phyloP scores from a whole-genome alignment of 2,888 invertebrate species.

The Aphodius sticticus region DNA sequence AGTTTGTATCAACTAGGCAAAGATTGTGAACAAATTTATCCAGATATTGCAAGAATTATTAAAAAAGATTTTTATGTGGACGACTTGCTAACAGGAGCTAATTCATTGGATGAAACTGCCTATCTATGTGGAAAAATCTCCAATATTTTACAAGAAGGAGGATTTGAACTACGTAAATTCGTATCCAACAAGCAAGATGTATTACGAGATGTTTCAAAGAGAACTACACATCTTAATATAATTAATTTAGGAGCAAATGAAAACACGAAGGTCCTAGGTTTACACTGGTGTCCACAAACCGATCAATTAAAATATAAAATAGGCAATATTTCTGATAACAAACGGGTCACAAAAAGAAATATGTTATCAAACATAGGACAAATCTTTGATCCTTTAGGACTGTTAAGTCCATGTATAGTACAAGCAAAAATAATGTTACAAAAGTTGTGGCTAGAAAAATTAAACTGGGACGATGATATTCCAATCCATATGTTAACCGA shows the following conservation, averaged over 20 bases:
- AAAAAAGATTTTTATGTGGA: constrained; percentile 50
- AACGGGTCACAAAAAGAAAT: constrained; percentile 25
- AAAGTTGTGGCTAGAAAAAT: constrained; percentile 41
- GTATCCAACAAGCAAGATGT: constrained; percentile 34
- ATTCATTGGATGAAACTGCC: constrained; percentile 35
- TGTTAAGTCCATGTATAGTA: constrained; percentile 44
- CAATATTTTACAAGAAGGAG: constrained; percentile 18
- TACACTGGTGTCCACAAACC: constrained; percentile 25
- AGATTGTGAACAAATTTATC: constrained; percentile 34
- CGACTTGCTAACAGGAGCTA: constrained; percentile 42
- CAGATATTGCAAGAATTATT: neutral
- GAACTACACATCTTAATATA: neutral
- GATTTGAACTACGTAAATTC: constrained; percentile 45
- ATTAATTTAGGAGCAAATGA: neutral
- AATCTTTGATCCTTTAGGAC: constrained; percentile 44
- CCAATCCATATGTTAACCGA: constrained; percentile 36
- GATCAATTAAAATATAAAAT: constrained; percentile 23
- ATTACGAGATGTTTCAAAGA: neutral
- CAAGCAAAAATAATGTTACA: constrained; percentile 46
- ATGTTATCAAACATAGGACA: constrained; percentile 39
- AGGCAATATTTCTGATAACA: neutral
- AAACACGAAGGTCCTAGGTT: constrained; percentile 29
- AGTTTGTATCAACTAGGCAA: constrained; percentile 45
- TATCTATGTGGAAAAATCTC: constrained; percentile 26
- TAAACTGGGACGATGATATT: constrained; percentile 46